Evolutionary conservation across 2,113 vertebrate species (phyloP).

Genomic region (Ursus arctos): DNA sequence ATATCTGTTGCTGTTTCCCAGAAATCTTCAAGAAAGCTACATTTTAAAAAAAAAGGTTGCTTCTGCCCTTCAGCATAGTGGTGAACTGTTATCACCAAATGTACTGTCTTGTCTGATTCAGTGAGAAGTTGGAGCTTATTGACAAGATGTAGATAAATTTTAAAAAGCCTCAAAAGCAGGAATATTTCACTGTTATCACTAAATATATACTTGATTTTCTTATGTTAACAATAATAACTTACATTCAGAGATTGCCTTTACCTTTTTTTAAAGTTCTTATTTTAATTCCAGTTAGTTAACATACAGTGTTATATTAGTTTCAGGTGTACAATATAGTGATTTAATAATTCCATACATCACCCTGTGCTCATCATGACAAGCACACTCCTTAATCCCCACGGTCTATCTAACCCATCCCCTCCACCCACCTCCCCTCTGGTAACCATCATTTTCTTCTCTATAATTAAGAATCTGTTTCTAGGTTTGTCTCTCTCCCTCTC

Average conservation of each 20-base stretch:
- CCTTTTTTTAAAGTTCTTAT: neutral
- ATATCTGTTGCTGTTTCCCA: slow-evolving; percentile 72
- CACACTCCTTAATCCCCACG: neutral
- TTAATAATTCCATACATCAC: neutral
- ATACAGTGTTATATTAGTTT: neutral
- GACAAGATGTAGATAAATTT: slow-evolving; percentile 42
- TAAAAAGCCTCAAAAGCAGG: slow-evolving; percentile 48
- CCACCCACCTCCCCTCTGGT: neutral
- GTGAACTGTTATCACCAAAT: slow-evolving; percentile 60
- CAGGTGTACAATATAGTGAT: neutral
- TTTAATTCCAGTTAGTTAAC: neutral
- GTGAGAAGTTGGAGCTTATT: slow-evolving; percentile 23
- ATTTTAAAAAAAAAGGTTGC: slow-evolving; percentile 15
- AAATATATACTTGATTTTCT: slow-evolving; percentile 41
- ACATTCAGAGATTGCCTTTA: slow-evolving; percentile 39
- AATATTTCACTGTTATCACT: slow-evolving; percentile 27
- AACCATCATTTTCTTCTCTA: neutral
- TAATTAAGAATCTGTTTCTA: neutral
- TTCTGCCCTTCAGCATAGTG: slow-evolving; percentile 61
- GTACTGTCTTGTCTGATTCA: slow-evolving; percentile 32
- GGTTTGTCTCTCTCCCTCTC: neutral
- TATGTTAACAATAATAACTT: slow-evolving; percentile 50
- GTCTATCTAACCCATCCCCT: neutral
- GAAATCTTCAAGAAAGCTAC: slow-evolving; percentile 55
- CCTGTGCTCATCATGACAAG: neutral